These are phyloP conservation scores for Eupristina koningsbergeri DNA, from an alignment of 1,140 invertebrate species.

Conservation along the genomic window DNA sequence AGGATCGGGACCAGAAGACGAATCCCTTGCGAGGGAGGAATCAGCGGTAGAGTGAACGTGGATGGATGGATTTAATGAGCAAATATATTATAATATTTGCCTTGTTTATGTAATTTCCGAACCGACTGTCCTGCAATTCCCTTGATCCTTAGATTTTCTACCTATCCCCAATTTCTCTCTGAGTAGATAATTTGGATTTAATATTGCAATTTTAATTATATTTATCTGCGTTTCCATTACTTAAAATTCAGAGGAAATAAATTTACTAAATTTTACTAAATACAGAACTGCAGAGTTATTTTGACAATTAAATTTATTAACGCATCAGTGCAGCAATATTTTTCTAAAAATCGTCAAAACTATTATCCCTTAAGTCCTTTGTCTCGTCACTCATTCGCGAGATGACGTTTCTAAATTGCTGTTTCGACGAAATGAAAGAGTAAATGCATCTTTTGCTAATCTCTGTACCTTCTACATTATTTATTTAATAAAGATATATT, in stretches of 20 bases:
- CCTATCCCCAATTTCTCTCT: no score
- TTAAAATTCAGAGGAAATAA: no score
- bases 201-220: no score
- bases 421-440: neutral
- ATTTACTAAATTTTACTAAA: no score
- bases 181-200: no score
- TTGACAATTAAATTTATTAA: neutral
- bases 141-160: neutral
- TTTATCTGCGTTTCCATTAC: neutral
- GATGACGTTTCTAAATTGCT: neutral
- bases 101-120: neutral
- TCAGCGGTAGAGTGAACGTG: neutral
- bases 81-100: neutral
- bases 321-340: neutral
- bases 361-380: neutral
- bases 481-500: neutral
- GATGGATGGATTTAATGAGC: neutral
- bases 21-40: neutral
- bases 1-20: neutral
- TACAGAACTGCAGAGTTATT: no score
- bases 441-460: neutral
- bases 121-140: neutral
- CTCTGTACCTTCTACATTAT: neutral
- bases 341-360: neutral
- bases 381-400: neutral